phyloP scores from a whole-genome alignment of 2,888 invertebrate genomes.

The Rhamphomyia laevipes region DNA sequence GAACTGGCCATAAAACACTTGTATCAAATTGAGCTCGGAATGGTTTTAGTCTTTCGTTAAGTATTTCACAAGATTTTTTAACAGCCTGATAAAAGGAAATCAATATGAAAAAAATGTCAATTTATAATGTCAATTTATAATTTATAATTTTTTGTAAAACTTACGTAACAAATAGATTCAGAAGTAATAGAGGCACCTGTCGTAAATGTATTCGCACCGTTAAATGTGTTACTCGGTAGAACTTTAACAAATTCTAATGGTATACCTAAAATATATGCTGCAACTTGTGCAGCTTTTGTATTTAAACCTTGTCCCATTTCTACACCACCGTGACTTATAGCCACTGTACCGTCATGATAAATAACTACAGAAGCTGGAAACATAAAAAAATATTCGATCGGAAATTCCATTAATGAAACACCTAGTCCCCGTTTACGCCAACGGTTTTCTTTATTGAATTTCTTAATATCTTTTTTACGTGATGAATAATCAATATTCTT shows the following conservation, averaged over 20 bases:
- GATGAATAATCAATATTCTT: slow-evolving; percentile 38
- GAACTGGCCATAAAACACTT: slow-evolving; percentile 43
- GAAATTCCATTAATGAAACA: slow-evolving; percentile 52
- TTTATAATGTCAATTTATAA: too few relatives aligned
- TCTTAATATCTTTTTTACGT: slow-evolving; percentile 41
- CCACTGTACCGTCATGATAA: slow-evolving; percentile 53
- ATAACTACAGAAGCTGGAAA: slow-evolving; percentile 48
- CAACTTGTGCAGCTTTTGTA: slow-evolving; percentile 58
- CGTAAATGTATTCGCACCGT: slow-evolving; percentile 47
- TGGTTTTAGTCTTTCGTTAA: slow-evolving; percentile 45
- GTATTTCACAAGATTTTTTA: slow-evolving; percentile 46
- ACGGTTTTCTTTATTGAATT: slow-evolving; percentile 51
- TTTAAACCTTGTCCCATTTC: slow-evolving; percentile 67
- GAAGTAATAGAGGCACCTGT: slow-evolving; percentile 57
- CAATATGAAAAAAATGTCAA: too few relatives aligned
- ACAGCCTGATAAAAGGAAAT: slow-evolving; percentile 27
- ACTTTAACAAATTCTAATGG: slow-evolving; percentile 50
- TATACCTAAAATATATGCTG: slow-evolving; percentile 53
- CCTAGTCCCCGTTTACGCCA: slow-evolving; percentile 64
- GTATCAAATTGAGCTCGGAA: slow-evolving; percentile 38
- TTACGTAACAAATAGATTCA: slow-evolving; percentile 45
- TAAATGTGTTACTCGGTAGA: slow-evolving; percentile 46
- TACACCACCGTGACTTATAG: slow-evolving; percentile 51
- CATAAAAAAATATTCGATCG: slow-evolving; percentile 37
- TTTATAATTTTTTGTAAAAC: neutral